A percentile compares a stretch with the other conserved stretches of the same genome.
phyloP scores from a whole-genome alignment of 2,888 invertebrate genomes.

The Tanytarsus gracilentus region DNA sequence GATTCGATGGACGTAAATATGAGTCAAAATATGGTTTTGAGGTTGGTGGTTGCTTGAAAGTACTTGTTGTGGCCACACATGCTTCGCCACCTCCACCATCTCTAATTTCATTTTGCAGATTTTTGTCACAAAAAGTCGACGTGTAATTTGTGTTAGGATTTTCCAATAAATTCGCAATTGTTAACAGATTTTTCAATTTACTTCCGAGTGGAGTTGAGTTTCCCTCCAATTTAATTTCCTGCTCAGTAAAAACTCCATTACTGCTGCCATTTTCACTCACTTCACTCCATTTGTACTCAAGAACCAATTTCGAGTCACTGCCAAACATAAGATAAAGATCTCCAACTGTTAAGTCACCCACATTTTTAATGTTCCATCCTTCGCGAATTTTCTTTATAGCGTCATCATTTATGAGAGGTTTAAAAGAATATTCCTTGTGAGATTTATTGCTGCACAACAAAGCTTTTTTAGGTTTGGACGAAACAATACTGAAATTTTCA shows the following conservation, averaged over 20 bases:
- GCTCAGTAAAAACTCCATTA: neutral
- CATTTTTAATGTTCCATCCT: slow-evolving; percentile 73
- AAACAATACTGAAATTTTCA: slow-evolving; percentile 9
- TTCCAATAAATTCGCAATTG: slow-evolving; percentile 42
- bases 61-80: slow-evolving; percentile 25
- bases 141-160: slow-evolving; percentile 34
- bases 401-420: slow-evolving; percentile 40
- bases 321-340: slow-evolving; percentile 81
- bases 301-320: slow-evolving; percentile 57
- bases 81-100: neutral
- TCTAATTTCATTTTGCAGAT: neutral
- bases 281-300: slow-evolving; percentile 75
- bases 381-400: slow-evolving; percentile 40
- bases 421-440: slow-evolving; percentile 11
- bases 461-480: slow-evolving; percentile 27
- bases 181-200: slow-evolving; percentile 41
- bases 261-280: slow-evolving; percentile 35
- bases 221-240: slow-evolving; percentile 2
- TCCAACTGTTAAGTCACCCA: slow-evolving; percentile 74
- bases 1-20: slow-evolving; percentile 32
- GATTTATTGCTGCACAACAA: neutral
- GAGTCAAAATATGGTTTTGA: slow-evolving; percentile 35
- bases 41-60: slow-evolving; percentile 36
- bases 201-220: slow-evolving; percentile 34
- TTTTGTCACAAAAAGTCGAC: slow-evolving; percentile 31